A percentile compares a stretch with the other conserved stretches of the same genome.
Evolutionary conservation across 2,113 vertebrate genomes (phyloP).

Genomic region (Halcyon senegalensis): DNA sequence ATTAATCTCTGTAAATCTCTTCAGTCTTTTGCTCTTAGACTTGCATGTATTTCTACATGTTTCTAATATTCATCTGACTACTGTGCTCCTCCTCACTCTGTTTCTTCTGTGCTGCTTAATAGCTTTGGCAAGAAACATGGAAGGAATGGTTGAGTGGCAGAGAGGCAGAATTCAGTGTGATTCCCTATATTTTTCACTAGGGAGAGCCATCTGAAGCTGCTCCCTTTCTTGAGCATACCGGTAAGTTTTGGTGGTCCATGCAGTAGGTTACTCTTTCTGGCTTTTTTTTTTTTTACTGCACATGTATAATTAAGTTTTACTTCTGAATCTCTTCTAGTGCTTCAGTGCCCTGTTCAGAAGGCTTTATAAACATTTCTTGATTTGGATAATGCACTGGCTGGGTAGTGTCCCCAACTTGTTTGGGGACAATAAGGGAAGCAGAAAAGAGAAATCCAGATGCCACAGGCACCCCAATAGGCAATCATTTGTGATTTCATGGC

Average conservation of each 20-base stretch:
- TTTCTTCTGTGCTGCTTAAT: neutral
- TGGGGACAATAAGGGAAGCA: neutral
- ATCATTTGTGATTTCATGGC: too few species aligned
- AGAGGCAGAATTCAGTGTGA: neutral
- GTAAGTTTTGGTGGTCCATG: neutral
- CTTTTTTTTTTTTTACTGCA: neutral
- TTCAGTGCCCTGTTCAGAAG: neutral
- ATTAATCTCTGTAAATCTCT: slow-evolving; percentile 8
- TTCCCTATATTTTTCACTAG: neutral
- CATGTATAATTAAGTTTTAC: neutral
- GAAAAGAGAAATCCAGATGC: slow-evolving; percentile 13
- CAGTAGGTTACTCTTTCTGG: neutral
- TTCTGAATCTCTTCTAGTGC: neutral
- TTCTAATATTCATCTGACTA: neutral
- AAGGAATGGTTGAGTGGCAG: neutral
- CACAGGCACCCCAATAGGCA: too few species aligned
- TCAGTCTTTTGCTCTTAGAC: slow-evolving; percentile 1
- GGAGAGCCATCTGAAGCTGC: fast-evolving
- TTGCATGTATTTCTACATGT: neutral
- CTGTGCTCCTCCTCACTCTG: neutral
- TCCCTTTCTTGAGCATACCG: neutral
- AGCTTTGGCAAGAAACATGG: neutral
- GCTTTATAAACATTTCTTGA: neutral
- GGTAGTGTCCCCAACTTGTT: neutral
- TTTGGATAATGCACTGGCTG: neutral